Conservation (phyloP, 2,888 invertebrate species). For the Galerucella pusilla region DNA sequence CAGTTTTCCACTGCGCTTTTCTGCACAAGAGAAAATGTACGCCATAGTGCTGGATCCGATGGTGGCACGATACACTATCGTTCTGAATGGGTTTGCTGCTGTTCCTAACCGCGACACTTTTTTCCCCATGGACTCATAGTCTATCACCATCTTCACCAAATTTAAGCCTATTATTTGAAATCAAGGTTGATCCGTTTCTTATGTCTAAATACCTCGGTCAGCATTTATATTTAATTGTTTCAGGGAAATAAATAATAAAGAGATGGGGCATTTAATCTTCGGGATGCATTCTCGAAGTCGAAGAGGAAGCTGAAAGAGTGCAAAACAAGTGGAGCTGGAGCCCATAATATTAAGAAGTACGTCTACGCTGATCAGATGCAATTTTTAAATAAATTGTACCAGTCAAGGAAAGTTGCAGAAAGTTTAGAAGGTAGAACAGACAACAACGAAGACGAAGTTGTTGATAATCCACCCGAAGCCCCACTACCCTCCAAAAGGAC, state of each 20-base stretch:
- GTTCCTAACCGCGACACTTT: no score
- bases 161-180: no score
- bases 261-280: slow-evolving; percentile 31
- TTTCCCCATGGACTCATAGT: no score
- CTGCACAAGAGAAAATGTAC: no score
- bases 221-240: slow-evolving; percentile 17
- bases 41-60: no score
- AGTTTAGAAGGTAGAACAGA: slow-evolving; percentile 25
- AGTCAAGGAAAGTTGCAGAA: slow-evolving; percentile 18
- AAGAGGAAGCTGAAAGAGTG: slow-evolving; percentile 15
- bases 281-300: slow-evolving; percentile 17
- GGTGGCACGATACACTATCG: no score
- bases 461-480: slow-evolving; percentile 24
- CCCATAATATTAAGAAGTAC: slow-evolving; percentile 24
- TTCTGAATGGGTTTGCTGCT: no score
- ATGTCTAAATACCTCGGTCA: no score
- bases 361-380: slow-evolving; percentile 29
- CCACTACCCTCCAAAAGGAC: slow-evolving; percentile 21
- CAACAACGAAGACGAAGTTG: slow-evolving; percentile 25
- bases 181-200: no score
- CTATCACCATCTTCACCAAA: no score
- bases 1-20: no score
- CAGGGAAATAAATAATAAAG: slow-evolving; percentile 26
- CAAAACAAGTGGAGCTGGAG: slow-evolving; percentile 26
- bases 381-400: slow-evolving; percentile 23